These are phyloP conservation scores for Taeniopygia guttata DNA, from an alignment of 2,797 vertebrate genomes.

Conservation along the genomic window DNA sequence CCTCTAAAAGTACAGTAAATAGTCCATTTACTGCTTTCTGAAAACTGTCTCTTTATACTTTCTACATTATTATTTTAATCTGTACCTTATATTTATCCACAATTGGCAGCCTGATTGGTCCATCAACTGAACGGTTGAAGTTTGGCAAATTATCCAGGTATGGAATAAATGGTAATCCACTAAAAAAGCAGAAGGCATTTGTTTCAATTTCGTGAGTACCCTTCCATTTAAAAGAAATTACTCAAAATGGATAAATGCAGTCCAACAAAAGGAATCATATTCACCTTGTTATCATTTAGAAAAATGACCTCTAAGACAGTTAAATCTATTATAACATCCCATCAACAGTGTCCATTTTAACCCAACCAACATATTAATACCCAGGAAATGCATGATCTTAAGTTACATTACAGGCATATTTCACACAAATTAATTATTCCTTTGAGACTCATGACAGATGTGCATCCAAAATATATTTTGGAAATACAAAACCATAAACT, in stretches of 20 bases:
- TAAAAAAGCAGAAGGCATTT: slow-evolving; percentile 59
- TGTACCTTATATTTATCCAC: slow-evolving; percentile 98
- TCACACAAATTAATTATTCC: not conserved
- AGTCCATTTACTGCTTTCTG: not conserved
- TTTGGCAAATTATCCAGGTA: slow-evolving; percentile 97
- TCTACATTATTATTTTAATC: not conserved
- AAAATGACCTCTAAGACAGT: not conserved
- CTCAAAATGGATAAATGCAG: not conserved
- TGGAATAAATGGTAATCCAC: slow-evolving; percentile 97
- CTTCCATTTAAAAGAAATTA: not conserved
- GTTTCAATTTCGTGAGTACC: not conserved
- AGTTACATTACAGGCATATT: not conserved
- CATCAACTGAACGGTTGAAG: slow-evolving; percentile 91
- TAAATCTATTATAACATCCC: not conserved
- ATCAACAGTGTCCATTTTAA: not conserved
- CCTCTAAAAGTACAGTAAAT: not conserved
- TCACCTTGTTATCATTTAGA: not conserved
- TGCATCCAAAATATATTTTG: not conserved
- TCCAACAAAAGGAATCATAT: not conserved
- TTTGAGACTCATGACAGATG: not conserved
- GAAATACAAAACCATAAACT: not conserved
- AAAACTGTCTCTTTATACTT: not conserved
- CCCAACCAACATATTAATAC: not conserved
- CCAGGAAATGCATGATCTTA: not conserved
- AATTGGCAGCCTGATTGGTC: slow-evolving; percentile 96